Percentiles rank a stretch among this genome's conserved stretches.
Conservation (phyloP, 30 jellyfish, hydroid and myxozoan genomes). For the Mastigias papua region DNA sequence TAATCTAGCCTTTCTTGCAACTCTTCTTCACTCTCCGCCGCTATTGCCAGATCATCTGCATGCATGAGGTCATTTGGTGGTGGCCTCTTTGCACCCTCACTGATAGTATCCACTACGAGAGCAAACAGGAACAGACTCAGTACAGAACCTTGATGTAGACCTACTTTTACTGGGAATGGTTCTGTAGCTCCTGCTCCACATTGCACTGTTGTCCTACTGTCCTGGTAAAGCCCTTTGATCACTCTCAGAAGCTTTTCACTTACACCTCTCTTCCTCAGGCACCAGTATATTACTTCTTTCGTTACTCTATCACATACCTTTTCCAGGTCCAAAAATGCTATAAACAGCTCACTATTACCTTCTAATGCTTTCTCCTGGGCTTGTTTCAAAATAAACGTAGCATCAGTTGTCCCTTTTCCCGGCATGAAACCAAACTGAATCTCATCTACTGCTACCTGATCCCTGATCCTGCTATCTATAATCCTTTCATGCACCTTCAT, state of each 20-base stretch:
- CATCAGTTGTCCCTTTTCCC: too few relatives aligned
- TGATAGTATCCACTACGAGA: not conserved
- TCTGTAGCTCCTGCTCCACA: not conserved
- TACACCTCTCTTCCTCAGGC: constrained; percentile 43
- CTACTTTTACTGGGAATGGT: not conserved
- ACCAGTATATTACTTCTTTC: constrained; percentile 1
- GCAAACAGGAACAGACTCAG: constrained; percentile 10
- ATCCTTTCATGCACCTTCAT: constrained; percentile 15
- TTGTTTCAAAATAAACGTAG: constrained; percentile 11
- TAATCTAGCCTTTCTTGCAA: not conserved
- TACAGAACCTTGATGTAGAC: constrained; percentile 14
- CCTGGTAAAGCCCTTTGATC: constrained; percentile 19
- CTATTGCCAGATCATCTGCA: constrained; percentile 8
- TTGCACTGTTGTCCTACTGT: not conserved
- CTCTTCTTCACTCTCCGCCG: not conserved
- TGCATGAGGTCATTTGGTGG: not conserved
- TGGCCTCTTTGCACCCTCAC: not conserved
- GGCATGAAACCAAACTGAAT: not conserved
- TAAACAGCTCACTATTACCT: constrained; percentile 2
- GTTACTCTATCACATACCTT: constrained; percentile 45
- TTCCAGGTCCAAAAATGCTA: constrained; percentile 43
- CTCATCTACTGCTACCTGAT: not conserved
- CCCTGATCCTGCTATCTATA: constrained; percentile 12
- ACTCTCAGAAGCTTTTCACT: constrained; percentile 16
- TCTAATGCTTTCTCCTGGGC: constrained; percentile 10